Evolutionary conservation across 2,888 invertebrate species (phyloP), one percentile per base, ranked within the genome.

Genomic region (Drosophila subquinaria): DNA sequence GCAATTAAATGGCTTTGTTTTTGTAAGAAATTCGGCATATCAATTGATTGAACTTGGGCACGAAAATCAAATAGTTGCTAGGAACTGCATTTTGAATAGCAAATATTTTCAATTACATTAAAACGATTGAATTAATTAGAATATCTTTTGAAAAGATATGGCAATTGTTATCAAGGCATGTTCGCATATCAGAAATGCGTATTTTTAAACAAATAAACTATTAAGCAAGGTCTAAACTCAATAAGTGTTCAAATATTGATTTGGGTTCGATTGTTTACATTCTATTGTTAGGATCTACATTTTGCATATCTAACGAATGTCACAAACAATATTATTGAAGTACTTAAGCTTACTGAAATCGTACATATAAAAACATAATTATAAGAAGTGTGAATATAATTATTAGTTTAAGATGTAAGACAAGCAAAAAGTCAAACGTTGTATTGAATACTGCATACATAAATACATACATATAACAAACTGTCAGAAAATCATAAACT

Each of bases 91-190:
- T 74, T 65, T 52, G 15, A 43, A 42, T 52, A 60, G 42, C 13
- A 17, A 40, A 50, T 10, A 30, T 30, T 52, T 71, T 64, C 20
- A 38, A 65, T 60, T 56, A 59, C 50, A 38, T 59, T 0, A 20
- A n/a, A 57, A 45, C 17, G 33, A 59, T 72, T 48, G 52, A 33
- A 55, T 35, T 47, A 30, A 57, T 60, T 38, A 50, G n/a, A 27
- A 57, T 43, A 59, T 36, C 60, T 69, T 62, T 69, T 36, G 23
- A 56, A 48, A 77, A 52, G 76, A 62, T 47, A 56, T 76, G 70
- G 79, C 86, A 86, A 83, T 86, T 84, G 84, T 88, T 84, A 84
- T 72, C 83, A 75, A 83, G 78, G 83, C 83, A 88, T 86, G 42
- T 81, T 79, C 48, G 76, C 88, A 84, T 88, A 84, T 88, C 88